Evolutionary conservation across 2,797 vertebrate genomes (phyloP).

Genomic region (Rhyacichthys aspro): DNA sequence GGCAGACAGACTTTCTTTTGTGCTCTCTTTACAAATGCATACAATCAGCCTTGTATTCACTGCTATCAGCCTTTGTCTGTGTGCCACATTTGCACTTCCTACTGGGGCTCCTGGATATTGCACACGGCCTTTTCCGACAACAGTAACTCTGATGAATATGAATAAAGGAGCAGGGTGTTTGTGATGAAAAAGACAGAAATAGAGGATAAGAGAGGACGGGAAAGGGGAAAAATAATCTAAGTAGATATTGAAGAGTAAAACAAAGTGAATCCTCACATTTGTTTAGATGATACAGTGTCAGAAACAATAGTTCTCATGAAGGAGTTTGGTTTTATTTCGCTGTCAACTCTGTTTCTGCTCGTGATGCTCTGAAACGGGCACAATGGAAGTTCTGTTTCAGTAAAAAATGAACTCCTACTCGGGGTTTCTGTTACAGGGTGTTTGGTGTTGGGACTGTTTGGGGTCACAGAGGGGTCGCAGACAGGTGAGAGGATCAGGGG

Average conservation of each 20-base stretch:
- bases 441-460: too few species aligned
- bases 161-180: background rate
- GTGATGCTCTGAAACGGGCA: too few species aligned
- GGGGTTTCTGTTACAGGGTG: too few species aligned
- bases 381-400: too few species aligned
- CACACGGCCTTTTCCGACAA: background rate
- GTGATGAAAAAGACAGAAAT: background rate
- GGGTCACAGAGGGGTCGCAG: too few species aligned
- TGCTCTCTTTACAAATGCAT: slow-evolving; percentile 38
- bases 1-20: slow-evolving; percentile 39
- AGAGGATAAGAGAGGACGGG: background rate
- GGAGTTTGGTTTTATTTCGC: too few species aligned
- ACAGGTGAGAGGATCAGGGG: too few species aligned
- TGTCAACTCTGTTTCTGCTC: too few species aligned
- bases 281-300: too few species aligned
- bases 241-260: slow-evolving; percentile 4
- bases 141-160: background rate
- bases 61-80: slow-evolving; percentile 24
- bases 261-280: too few species aligned
- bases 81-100: slow-evolving; percentile 12
- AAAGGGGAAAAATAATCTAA: background rate
- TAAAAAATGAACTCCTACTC: too few species aligned
- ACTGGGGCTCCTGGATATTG: background rate
- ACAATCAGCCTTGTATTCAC: slow-evolving; percentile 56
- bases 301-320: too few species aligned